Conservation (phyloP, 2,797 vertebrate genomes). For the Heteromormyrus szaboi region DNA sequence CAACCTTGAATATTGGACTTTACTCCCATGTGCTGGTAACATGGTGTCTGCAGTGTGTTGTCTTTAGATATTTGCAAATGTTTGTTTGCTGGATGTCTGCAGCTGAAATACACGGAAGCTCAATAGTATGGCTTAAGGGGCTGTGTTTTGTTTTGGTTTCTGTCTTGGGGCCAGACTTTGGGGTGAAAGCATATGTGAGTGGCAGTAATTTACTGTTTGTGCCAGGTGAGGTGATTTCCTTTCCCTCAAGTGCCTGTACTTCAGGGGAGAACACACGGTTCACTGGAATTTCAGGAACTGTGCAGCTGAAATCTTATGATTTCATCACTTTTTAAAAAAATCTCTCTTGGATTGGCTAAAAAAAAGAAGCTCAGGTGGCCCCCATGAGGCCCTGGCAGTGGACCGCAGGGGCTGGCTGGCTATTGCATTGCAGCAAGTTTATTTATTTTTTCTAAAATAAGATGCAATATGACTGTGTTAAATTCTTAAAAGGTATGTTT, state of each 20-base stretch:
- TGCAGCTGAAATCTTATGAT: neutral
- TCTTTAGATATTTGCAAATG: slow-evolving; percentile 4
- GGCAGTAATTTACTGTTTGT: slow-evolving; percentile 2
- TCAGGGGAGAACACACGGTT: neutral
- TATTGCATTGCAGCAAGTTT: neutral
- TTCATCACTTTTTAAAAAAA: neutral
- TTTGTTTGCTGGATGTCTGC: neutral
- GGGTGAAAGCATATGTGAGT: neutral
- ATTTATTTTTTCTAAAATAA: neutral
- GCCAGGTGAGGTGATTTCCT: neutral
- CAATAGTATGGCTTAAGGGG: neutral
- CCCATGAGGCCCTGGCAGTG: neutral
- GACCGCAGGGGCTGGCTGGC: neutral
- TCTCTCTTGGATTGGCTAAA: neutral
- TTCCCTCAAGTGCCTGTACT: neutral
- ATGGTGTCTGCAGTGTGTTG: neutral
- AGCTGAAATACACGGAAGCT: neutral
- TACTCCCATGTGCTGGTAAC: neutral
- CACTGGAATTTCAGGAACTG: neutral
- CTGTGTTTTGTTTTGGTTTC: neutral
- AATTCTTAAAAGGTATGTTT: neutral
- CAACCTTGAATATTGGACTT: slow-evolving; percentile 11
- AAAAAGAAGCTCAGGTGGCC: neutral
- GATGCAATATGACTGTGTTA: neutral
- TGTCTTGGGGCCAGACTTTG: neutral